Base-by-base conservation (phyloP, 2,797 vertebrate species). In the Novumbra hubbsi region DNA sequence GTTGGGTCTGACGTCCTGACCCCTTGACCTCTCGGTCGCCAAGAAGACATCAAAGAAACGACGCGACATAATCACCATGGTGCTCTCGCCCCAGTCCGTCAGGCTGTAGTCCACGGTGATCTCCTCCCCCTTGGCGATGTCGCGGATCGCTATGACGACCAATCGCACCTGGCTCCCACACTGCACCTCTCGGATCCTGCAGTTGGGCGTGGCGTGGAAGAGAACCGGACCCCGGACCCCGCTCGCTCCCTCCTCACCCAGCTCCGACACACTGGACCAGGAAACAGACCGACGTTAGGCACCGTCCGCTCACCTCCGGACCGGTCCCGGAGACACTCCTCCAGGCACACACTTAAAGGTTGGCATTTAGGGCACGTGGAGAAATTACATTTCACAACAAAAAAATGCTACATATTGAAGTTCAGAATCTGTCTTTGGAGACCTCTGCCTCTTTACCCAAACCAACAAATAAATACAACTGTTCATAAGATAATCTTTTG, bases 91-190 rank as follows among this genome's bases (percentile, higher is more conserved):
- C 93, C 93, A 94, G 83, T 95, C 93, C 0, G 91, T 93, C 83
- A 94, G 88, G 83, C 93, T 94, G 88, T 95, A 95, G 87, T 95
- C 93, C 74, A 94, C 93, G 0, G 93, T 95, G 78, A 95, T 95
- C 84, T 95, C 94, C 84, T 95, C 94, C 38, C 94, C 94, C 82
- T 95, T 95, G 66, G 90, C 91, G 2, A 95, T 95, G 86, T 95
- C 93, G 79, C 93, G 86, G 68, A 94, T 94, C 1, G 93, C 93
- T 85, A 95, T 93, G 87, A 95, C 94, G 9, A 94, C 91, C 78
- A 95, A 81, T 4, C 93, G 93, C 65, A 94, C 93, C 87, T 94
- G 93, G 72, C 92, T 93, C 74, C 94, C 94, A 75, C 93, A 95
- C 82, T 94, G 93, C 83, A 95, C 93, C 82, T 95, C 94, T 73